Percentiles rank a stretch among this genome's conserved stretches.
phyloP scores from a whole-genome alignment of 2,888 invertebrate species.

The Eupithecia pulchellata region DNA sequence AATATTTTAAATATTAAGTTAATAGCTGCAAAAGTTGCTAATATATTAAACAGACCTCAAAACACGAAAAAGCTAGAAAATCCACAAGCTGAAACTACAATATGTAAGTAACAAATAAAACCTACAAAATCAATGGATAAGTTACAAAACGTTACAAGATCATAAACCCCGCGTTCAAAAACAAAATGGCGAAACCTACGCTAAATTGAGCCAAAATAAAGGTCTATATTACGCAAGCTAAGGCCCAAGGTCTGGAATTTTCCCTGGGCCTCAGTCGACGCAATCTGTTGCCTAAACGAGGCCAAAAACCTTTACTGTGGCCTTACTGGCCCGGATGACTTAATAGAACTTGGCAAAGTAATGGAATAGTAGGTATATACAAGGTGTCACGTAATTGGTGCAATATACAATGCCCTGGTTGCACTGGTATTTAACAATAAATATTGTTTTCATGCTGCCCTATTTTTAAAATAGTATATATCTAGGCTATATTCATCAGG shows the following conservation, averaged over 20 bases:
- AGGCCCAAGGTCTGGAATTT: slow-evolving; percentile 4
- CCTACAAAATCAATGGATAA: not conserved
- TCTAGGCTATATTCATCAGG: too few relatives aligned
- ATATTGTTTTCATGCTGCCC: too few relatives aligned
- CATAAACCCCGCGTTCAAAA: not conserved
- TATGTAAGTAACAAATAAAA: not conserved
- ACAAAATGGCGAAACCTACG: slow-evolving; percentile 4
- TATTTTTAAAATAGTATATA: too few relatives aligned
- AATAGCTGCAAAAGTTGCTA: too few relatives aligned
- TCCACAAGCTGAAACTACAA: not conserved
- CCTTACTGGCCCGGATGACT: not conserved
- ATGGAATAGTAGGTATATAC: not conserved
- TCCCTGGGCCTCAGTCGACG: slow-evolving; percentile 13
- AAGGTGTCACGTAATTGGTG: not conserved
- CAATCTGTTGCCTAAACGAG: slow-evolving; percentile 29
- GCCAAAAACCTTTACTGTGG: slow-evolving; percentile 9
- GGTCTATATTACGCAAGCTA: slow-evolving; percentile 2
- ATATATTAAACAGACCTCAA: not conserved
- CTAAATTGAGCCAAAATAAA: slow-evolving; percentile 11
- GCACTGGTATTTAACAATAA: too few relatives aligned
- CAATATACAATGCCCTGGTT: too few relatives aligned
- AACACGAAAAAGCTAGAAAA: not conserved
- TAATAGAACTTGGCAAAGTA: slow-evolving; percentile 4
- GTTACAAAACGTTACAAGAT: not conserved
- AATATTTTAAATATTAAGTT: too few relatives aligned